phyloP scores from a whole-genome alignment of 2,888 invertebrate genomes.

The Acanthosoma haemorrhoidale region DNA sequence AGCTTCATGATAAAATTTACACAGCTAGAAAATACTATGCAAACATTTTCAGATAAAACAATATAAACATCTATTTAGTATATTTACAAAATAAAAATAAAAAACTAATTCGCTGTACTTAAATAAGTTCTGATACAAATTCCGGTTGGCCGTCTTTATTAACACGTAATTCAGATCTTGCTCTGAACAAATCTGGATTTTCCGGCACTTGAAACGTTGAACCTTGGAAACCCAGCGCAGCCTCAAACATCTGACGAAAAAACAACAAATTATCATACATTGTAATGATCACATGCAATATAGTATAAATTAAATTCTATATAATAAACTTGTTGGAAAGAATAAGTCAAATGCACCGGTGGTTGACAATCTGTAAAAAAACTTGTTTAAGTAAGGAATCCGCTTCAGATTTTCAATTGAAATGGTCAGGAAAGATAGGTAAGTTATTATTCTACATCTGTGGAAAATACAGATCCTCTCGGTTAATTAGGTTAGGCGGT shows the following conservation, averaged over 20 bases:
- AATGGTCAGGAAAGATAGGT: too few species aligned
- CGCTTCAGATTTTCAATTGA: too few species aligned
- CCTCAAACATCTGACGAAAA: conserved; percentile 55
- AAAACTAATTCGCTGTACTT: conserved; percentile 41
- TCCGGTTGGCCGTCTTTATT: conserved; percentile 56
- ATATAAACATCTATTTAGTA: not conserved
- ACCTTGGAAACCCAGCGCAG: conserved; percentile 58
- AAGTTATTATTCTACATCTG: too few species aligned
- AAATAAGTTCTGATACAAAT: conserved; percentile 57
- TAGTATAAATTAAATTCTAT: too few species aligned
- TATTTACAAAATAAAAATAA: conserved; percentile 13
- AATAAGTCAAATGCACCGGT: too few species aligned
- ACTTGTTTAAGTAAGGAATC: too few species aligned
- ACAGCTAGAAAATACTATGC: not conserved
- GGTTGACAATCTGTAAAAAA: too few species aligned
- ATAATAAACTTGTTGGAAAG: too few species aligned
- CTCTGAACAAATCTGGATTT: conserved; percentile 41
- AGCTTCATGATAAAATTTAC: not conserved
- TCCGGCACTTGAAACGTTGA: conserved; percentile 53
- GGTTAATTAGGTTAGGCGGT: too few species aligned
- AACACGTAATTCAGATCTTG: conserved; percentile 50
- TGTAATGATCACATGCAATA: too few species aligned
- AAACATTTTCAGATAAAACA: not conserved
- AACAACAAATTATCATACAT: too few species aligned
- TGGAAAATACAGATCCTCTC: too few species aligned